Base-by-base conservation (phyloP, 2,797 vertebrate species). In the Crocidura indochinensis region DNA sequence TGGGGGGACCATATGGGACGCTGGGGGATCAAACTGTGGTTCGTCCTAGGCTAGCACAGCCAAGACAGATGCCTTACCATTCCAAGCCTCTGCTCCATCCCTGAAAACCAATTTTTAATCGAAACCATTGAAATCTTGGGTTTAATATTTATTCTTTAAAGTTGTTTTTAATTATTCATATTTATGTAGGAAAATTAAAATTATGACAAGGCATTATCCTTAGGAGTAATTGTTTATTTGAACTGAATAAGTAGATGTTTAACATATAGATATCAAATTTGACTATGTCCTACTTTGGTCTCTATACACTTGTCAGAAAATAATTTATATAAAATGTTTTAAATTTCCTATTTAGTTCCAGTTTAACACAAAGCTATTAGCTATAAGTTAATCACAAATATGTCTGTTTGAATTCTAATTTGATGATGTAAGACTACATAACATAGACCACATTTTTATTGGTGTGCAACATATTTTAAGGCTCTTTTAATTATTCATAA, bases 101-200 rank as follows among this genome's bases (percentile, higher is more conserved):
- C 38, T 2, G 38, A 5, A 38, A 38, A 67, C 19, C 74, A 27
- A 38, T 89, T 83, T 22, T 75, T 76, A 62, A 71, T 84, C 38
- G 90, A 84, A 92, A 79, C 75, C 10, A 83, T 83, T 83, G 22
- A 92, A 83, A 72, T 51, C 38, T 19, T 87, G 19, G 15, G 26
- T 68, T 87, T 87, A 71, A 84, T 38, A 56, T n/a, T 27, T 90
- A 75, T 74, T 91, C 38, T 84, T 24, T 60, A 10, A 60, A 12
- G 27, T 24, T 31, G 27, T 22, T 71, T n/a, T 26, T 19, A 19
- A 60, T 56, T 53, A 68, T 68, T 9, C 29, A 46, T 64, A 46
- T 10, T 20, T 27, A 64, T 75, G 51, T 68, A 78, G 12, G 46
- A 84, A 87, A 87, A 87, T 69, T 27, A 64, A 6, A 83, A 49